Evolutionary conservation across 2,113 vertebrate genomes (phyloP).

Genomic region (Semnornis frantzii): DNA sequence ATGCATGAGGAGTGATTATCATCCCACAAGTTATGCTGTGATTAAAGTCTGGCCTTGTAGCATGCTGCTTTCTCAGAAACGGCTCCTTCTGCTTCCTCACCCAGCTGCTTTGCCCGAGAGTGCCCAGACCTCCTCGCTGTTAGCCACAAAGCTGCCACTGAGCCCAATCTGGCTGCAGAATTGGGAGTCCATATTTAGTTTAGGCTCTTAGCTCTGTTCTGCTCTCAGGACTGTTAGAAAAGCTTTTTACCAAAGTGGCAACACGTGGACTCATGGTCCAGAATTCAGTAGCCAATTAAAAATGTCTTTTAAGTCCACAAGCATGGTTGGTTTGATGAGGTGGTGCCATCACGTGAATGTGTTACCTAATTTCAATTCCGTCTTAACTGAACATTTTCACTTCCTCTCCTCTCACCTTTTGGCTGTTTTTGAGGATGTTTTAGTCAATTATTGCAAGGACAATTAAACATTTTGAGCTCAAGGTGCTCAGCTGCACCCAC

Average conservation of each 20-base stretch:
- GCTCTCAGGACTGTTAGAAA: not conserved
- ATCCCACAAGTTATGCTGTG: conserved; percentile 65
- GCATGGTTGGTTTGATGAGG: not conserved
- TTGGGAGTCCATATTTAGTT: not conserved
- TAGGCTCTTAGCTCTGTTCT: not conserved
- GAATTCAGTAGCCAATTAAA: not conserved
- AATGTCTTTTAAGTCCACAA: not conserved
- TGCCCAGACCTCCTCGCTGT: not conserved
- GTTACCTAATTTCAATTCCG: not conserved
- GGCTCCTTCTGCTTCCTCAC: not conserved
- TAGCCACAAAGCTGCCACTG: not conserved
- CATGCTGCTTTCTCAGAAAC: conserved; percentile 12
- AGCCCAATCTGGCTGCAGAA: fast-evolving
- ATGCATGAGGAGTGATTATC: conserved; percentile 64
- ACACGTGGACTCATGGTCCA: fast-evolving
- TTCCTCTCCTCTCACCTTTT: not conserved
- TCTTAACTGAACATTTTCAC: not conserved
- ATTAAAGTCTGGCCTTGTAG: conserved; percentile 50
- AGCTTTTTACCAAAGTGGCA: not conserved
- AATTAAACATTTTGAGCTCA: not conserved
- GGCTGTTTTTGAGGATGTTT: not conserved
- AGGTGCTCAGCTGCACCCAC: not conserved
- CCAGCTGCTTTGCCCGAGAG: not conserved
- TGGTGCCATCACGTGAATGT: not conserved
- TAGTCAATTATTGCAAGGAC: not conserved